These are phyloP conservation scores for Parasteatoda tepidariorum DNA, from an alignment of 1,140 invertebrate genomes.

Conservation along the genomic window DNA sequence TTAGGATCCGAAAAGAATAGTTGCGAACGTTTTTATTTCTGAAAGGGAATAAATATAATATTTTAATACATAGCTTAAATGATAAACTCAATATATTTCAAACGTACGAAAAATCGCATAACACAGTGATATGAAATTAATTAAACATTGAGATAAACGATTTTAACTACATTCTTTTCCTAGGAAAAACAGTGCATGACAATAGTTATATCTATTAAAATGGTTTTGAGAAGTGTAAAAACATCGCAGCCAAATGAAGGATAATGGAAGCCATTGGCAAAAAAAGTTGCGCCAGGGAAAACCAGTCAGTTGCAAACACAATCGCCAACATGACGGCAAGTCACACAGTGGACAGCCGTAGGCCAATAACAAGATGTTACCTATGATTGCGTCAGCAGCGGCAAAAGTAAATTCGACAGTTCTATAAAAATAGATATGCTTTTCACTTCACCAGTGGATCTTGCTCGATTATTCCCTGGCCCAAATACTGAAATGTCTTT, in stretches of 20 bases:
- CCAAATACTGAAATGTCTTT: not conserved
- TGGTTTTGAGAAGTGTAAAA: no score
- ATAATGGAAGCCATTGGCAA: not conserved
- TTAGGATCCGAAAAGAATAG: no score
- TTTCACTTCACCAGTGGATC: not conserved
- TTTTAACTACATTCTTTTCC: not conserved
- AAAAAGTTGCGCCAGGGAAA: slow-evolving; percentile 13
- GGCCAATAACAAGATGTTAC: slow-evolving; percentile 20
- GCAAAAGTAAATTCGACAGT: slow-evolving; percentile 32
- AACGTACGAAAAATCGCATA: not conserved
- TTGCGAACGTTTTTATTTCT: no score
- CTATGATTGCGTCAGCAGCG: slow-evolving; percentile 28
- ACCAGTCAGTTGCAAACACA: slow-evolving; percentile 35
- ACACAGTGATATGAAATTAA: not conserved
- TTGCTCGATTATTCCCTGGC: not conserved
- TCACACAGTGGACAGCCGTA: slow-evolving; percentile 13
- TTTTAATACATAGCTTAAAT: not conserved
- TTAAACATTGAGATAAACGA: not conserved
- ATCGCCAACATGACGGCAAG: slow-evolving; percentile 32
- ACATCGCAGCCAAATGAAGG: not conserved
- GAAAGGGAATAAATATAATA: no score
- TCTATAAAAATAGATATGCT: slow-evolving; percentile 25
- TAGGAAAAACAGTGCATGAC: not conserved
- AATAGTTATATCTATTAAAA: no score
- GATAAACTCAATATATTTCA: not conserved